A percentile compares a stretch with the other conserved stretches of the same genome.
Evolutionary conservation across 1,140 invertebrate genomes (phyloP).

Genomic region (Cherax destructor): DNA sequence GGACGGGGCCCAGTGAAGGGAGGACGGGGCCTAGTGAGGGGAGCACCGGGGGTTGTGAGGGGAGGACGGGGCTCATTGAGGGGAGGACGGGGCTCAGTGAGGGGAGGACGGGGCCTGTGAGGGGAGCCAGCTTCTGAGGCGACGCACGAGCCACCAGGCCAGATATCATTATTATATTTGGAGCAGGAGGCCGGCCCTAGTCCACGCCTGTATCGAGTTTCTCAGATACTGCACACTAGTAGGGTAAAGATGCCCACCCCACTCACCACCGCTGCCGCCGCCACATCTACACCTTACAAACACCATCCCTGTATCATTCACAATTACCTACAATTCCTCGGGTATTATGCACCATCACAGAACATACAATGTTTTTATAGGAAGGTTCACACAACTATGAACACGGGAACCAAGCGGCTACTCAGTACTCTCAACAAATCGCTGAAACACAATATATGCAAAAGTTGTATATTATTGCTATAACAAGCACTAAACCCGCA

Average conservation of each 20-base stretch:
- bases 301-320: background rate
- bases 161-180: conserved; percentile 65
- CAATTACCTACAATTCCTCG: background rate
- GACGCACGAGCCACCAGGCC: conserved; percentile 35
- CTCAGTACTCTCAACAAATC: too few relatives aligned
- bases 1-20: background rate
- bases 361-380: too few relatives aligned
- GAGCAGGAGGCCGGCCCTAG: conserved; percentile 29
- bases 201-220: conserved; percentile 50
- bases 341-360: too few relatives aligned
- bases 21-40: too few relatives aligned
- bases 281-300: background rate
- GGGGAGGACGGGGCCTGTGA: background rate
- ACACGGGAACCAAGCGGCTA: too few relatives aligned
- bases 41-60: background rate
- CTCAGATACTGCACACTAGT: conserved; percentile 14
- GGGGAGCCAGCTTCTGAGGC: conserved; percentile 6
- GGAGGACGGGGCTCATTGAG: background rate
- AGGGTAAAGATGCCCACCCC: background rate
- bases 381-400: too few relatives aligned
- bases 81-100: too few relatives aligned
- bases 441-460: too few relatives aligned
- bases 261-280: background rate
- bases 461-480: too few relatives aligned
- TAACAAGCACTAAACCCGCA: too few relatives aligned